phyloP scores from a whole-genome alignment of 2,888 invertebrate genomes.

The Chaitophorus viminalis region DNA sequence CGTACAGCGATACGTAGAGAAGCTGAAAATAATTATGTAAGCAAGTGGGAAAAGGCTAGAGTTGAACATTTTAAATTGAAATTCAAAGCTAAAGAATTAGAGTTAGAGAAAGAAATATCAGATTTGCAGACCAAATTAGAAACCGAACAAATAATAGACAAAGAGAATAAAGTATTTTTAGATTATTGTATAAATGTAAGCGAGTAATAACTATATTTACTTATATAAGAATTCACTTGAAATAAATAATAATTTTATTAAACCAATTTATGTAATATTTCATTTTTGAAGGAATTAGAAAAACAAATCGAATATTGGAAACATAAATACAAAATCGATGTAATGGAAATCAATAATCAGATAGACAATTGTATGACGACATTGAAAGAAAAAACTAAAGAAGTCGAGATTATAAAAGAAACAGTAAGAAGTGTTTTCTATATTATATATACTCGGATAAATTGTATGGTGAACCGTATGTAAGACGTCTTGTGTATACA shows the following conservation, averaged over 20 bases:
- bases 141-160: constrained; percentile 37
- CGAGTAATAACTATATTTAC: no score
- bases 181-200: constrained; percentile 56
- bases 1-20: constrained; percentile 20
- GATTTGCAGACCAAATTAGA: constrained; percentile 14
- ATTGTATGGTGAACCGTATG: no score
- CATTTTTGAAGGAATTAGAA: constrained; percentile 57
- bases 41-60: constrained; percentile 52
- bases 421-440: constrained; percentile 30
- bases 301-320: constrained; percentile 62
- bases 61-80: constrained; percentile 60
- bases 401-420: constrained; percentile 37
- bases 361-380: constrained; percentile 39
- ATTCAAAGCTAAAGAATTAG: constrained; percentile 44
- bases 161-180: constrained; percentile 53
- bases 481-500: no score
- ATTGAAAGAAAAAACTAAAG: constrained; percentile 40
- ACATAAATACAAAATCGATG: constrained; percentile 53
- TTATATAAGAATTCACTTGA: no score
- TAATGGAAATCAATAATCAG: constrained; percentile 31
- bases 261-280: neutral
- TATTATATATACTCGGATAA: neutral
- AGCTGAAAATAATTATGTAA: constrained; percentile 46
- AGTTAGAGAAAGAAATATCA: constrained; percentile 31
- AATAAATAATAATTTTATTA: no score